These are phyloP conservation scores for Xiphophorus hellerii DNA, from an alignment of 2,113 vertebrate species.

Conservation along the genomic window DNA sequence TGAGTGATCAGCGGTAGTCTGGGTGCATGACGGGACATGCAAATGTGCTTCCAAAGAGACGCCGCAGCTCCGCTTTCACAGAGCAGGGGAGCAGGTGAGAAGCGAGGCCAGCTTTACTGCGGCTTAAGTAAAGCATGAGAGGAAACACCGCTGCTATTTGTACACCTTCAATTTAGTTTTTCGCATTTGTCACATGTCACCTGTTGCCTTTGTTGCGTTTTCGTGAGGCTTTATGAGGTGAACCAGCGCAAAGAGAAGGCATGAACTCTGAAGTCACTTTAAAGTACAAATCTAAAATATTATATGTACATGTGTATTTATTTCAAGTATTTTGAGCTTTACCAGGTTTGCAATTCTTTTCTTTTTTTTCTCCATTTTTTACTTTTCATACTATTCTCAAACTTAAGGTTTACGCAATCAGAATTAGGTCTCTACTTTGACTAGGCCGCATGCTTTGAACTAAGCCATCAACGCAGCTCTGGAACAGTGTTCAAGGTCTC, in stretches of 20 bases:
- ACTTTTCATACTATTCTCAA: neutral
- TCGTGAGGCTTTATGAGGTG: neutral
- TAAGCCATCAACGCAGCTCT: neutral
- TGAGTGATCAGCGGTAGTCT: slow-evolving; percentile 40
- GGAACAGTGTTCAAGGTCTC: neutral
- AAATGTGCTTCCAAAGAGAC: slow-evolving; percentile 28
- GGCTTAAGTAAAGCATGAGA: neutral
- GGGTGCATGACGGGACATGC: slow-evolving; percentile 59
- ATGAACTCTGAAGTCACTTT: neutral
- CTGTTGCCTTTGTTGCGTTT: neutral
- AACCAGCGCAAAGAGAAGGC: neutral
- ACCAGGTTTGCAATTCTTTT: neutral
- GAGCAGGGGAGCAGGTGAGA: slow-evolving; percentile 3
- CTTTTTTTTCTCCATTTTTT: neutral
- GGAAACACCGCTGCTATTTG: neutral
- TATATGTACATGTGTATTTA: too few relatives aligned
- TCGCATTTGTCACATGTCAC: neutral
- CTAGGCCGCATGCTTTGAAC: neutral
- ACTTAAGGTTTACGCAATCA: neutral
- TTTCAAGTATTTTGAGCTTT: neutral
- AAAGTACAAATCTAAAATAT: neutral
- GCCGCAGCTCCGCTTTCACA: slow-evolving; percentile 1
- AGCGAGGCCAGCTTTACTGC: slow-evolving; percentile 20
- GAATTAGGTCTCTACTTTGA: too few relatives aligned
- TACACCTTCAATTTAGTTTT: neutral